Evolutionary conservation across 2,113 vertebrate species (phyloP).

Genomic region (Larimichthys crocea): DNA sequence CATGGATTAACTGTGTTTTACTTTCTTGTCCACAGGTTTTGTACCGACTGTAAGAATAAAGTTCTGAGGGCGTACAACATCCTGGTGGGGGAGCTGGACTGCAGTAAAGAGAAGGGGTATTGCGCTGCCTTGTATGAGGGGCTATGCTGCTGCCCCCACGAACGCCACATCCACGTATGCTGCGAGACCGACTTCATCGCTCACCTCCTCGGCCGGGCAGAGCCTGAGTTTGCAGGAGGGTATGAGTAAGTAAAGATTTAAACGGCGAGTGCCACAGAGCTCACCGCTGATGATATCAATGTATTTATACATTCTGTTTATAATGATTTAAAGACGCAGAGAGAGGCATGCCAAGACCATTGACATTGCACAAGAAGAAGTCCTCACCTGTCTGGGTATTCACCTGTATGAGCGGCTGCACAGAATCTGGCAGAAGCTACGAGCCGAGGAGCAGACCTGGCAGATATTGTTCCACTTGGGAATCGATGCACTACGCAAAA

Average conservation of each 20-base stretch:
- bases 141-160: conserved; percentile 94
- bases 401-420: conserved; percentile 96
- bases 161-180: conserved; percentile 96
- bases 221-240: conserved; percentile 96
- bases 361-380: conserved; percentile 98
- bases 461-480: conserved; percentile 97
- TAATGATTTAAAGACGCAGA: conserved; percentile 84
- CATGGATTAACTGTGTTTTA: neutral
- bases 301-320: neutral
- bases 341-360: conserved; percentile 98
- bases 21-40: conserved; percentile 85
- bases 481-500: conserved; percentile 94
- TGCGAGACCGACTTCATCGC: conserved; percentile 98
- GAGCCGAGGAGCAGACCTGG: conserved; percentile 98
- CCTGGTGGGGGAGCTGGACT: conserved; percentile 95
- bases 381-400: conserved; percentile 96
- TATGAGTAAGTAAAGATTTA: conserved; percentile 88
- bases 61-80: conserved; percentile 96
- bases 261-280: neutral
- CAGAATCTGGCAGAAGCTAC: conserved; percentile 96
- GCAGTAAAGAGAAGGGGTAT: conserved; percentile 96
- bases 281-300: neutral
- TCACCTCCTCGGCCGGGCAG: conserved; percentile 94
- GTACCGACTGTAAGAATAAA: conserved; percentile 98
- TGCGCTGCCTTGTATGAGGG: conserved; percentile 96